These are phyloP conservation scores for Rattus rattus DNA, from an alignment of 2,113 vertebrate species.

Conservation along the genomic window DNA sequence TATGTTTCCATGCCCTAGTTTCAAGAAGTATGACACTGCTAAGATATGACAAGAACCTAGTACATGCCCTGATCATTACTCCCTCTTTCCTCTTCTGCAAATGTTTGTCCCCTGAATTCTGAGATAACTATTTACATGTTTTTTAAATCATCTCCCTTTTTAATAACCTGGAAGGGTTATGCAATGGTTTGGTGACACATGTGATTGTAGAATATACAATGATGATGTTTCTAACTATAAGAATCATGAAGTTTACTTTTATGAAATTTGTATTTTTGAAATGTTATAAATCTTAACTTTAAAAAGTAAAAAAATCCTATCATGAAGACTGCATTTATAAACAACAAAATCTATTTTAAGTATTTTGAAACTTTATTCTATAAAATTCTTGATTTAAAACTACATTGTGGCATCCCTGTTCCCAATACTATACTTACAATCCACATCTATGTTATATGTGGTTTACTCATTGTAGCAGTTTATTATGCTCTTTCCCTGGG, in stretches of 20 bases:
- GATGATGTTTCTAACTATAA: background rate
- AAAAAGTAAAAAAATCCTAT: background rate
- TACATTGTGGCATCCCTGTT: background rate
- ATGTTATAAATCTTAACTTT: background rate
- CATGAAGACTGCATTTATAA: background rate
- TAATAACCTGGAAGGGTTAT: background rate
- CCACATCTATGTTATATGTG: background rate
- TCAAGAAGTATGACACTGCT: slow-evolving; percentile 24
- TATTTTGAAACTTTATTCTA: background rate
- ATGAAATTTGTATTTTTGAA: background rate
- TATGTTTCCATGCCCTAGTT: background rate
- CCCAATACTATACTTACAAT: background rate
- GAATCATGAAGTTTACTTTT: slow-evolving; percentile 7
- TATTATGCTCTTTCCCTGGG: background rate
- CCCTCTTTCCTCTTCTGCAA: background rate
- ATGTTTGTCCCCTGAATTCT: background rate
- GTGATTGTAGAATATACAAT: background rate
- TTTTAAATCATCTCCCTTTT: background rate
- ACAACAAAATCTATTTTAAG: background rate
- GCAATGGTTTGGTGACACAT: background rate
- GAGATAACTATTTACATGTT: background rate
- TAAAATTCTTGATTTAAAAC: slow-evolving; percentile 16
- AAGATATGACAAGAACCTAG: background rate
- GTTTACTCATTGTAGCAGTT: background rate
- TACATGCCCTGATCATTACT: background rate